Conservation (phyloP, 2,797 vertebrate species). For the Sebastiscus tertius region DNA sequence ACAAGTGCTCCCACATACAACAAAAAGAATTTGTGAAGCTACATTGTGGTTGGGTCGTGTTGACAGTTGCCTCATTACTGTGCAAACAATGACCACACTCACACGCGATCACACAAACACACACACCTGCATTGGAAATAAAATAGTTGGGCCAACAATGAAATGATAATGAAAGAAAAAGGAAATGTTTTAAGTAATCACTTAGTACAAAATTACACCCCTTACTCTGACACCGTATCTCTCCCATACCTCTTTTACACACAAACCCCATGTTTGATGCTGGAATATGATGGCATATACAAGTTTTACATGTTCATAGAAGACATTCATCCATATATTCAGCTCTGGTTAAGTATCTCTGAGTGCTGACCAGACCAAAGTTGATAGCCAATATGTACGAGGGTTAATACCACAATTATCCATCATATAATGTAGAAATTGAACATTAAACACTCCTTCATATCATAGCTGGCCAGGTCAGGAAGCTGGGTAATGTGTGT, state of each 20-base stretch:
- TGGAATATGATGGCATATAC: not conserved
- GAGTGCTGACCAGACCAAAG: not conserved
- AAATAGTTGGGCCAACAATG: not conserved
- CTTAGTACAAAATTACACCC: not conserved
- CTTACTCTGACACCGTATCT: not conserved
- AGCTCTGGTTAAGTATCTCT: not conserved
- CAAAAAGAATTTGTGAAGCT: slow-evolving; percentile 2
- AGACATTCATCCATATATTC: not conserved
- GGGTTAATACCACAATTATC: not conserved
- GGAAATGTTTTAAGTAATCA: slow-evolving; percentile 7
- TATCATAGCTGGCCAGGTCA: not conserved
- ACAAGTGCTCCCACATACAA: slow-evolving; percentile 11
- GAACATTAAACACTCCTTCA: not conserved
- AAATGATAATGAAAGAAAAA: slow-evolving; percentile 8
- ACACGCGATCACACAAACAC: slow-evolving; percentile 1
- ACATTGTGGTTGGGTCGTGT: slow-evolving; percentile 61
- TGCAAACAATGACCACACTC: slow-evolving; percentile 39
- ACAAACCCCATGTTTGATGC: not conserved
- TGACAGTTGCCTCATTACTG: slow-evolving; percentile 58
- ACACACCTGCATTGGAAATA: not conserved
- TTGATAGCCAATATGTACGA: not conserved
- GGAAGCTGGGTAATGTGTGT: too few species aligned
- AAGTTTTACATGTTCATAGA: not conserved
- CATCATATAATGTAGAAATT: not conserved
- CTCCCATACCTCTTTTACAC: not conserved